Base-by-base conservation (phyloP, 2,113 vertebrate species). In the Chitala chitala region DNA sequence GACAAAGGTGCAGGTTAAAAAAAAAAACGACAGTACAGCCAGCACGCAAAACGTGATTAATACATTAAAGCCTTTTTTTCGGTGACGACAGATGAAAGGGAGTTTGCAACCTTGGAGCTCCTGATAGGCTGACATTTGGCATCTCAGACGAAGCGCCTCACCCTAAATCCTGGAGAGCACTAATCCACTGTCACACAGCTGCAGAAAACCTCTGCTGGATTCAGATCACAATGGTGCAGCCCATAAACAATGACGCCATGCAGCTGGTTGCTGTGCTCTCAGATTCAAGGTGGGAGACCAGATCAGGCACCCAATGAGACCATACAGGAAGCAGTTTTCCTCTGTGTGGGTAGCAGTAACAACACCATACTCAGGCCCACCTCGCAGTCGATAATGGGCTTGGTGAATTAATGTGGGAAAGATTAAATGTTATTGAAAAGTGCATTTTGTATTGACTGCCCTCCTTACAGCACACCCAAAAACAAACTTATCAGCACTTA, bases 281-380 rank as follows among this genome's bases (percentile, higher is more conserved):
- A 38, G 26, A 46, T 10, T 20, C 44, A 20, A 50, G 26, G 20
- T 20, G 64, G 40, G 24, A 46, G n/a, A 44, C 12, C n/a, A 12
- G 63, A 66, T 66, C 20, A 66, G 12, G n/a, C 63, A 7, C 20
- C 40, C 63, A 66, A 22, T 66, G 20, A 44, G 40, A 44, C 46
- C 22, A n/a, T n/a, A n/a, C n/a, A n/a, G n/a, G n/a, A n/a, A n/a
- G n/a, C 22, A 56, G 2, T 56, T 51, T 51, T 17, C 46, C 53
- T 46, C 24, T 53, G 68, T 69, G 24, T 69, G 66, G 58, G 58
- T 31, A 33, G 5, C n/a, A n/a, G n/a, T n/a, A n/a, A n/a, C n/a
- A n/a, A n/a, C n/a, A n/a, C n/a, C n/a, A n/a, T n/a, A n/a, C n/a
- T n/a, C n/a, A n/a, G n/a, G n/a, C n/a, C n/a, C n/a, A n/a, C 46